Evolutionary conservation across 2,888 invertebrate species (phyloP), one percentile per base, ranked within the genome.

Genomic region (Drosophila quasianomalipes): DNA sequence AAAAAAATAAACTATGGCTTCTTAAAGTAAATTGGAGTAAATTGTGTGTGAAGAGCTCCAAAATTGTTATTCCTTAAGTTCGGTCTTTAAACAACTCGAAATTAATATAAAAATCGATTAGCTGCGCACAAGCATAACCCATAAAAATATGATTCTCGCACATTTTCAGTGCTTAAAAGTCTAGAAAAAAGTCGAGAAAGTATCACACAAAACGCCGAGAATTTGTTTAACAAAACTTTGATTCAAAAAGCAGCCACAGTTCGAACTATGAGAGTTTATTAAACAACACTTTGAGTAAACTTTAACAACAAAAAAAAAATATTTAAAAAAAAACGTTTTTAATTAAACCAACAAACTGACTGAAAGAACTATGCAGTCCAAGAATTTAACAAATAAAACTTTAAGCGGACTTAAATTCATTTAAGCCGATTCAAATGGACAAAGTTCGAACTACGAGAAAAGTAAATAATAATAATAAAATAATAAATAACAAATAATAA

Each of bases 161-260:
- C 51, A 39, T 69, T 39, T 57, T 14, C 26, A 49, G 30, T 58
- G 39, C 26, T 39, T 16, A 26, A 44, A 70, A 59, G 69, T 69
- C 69, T 69, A 37, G 41, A 59, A 69, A 69, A 70, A 69, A 69
- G 69, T 69, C 70, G 70, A 52, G 33, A 51, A 35, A 35, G 28
- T 44, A 59, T 44, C n/a, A 70, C 51, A 51, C 14, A 51, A 69
- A 26, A 41, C 57, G 69, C 51, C 57, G 39, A 39, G 69, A 69
- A 68, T 54, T 61, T 30, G 54, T 16, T 54, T 22, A 30, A 12
- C 41, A 41, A 58, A 66, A 69, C 68, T 68, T 57, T 28, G 41
- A 37, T 28, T 35, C 28, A 41, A 19, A 19, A 22, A 12, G 4
- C 31, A 47, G 14, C 35, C 30, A 30, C 4, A n/a, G 16, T 4